phyloP scores from a whole-genome alignment of 2,113 vertebrate genomes.

The Aegithalos caudatus region DNA sequence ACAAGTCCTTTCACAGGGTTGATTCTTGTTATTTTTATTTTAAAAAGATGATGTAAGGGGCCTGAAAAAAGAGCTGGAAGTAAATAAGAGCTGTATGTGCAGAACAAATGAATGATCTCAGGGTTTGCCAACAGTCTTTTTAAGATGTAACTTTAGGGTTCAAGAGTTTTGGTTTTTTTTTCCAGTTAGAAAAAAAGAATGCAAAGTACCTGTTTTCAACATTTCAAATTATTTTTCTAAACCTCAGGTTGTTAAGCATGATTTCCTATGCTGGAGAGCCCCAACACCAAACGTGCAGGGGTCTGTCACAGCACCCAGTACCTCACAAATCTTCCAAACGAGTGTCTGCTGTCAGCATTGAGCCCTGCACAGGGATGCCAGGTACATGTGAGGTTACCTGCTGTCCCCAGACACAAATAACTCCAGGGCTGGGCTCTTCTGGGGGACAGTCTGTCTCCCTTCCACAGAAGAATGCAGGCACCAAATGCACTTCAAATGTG shows the following conservation, averaged over 20 bases:
- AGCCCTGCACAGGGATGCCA: background rate
- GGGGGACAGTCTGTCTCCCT: background rate
- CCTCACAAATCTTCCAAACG: rapidly evolving
- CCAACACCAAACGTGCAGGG: background rate
- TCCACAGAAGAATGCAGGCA: background rate
- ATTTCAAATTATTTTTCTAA: background rate
- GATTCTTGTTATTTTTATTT: background rate
- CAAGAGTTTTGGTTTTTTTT: background rate
- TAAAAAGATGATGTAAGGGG: background rate
- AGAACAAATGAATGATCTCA: background rate
- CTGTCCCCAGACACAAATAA: background rate
- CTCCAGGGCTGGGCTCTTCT: background rate
- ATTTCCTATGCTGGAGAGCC: background rate
- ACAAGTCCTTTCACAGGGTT: background rate
- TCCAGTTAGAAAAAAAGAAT: background rate
- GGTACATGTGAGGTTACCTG: rapidly evolving
- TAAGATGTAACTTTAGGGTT: background rate
- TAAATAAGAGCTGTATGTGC: background rate
- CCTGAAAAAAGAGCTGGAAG: background rate
- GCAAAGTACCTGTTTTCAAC: background rate
- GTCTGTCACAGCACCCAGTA: too few species aligned
- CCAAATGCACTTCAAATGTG: background rate
- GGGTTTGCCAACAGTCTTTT: background rate
- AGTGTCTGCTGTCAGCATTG: background rate
- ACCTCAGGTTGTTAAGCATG: background rate